Conservation (phyloP, 2,797 vertebrate genomes). For the Saxicola maurus region DNA sequence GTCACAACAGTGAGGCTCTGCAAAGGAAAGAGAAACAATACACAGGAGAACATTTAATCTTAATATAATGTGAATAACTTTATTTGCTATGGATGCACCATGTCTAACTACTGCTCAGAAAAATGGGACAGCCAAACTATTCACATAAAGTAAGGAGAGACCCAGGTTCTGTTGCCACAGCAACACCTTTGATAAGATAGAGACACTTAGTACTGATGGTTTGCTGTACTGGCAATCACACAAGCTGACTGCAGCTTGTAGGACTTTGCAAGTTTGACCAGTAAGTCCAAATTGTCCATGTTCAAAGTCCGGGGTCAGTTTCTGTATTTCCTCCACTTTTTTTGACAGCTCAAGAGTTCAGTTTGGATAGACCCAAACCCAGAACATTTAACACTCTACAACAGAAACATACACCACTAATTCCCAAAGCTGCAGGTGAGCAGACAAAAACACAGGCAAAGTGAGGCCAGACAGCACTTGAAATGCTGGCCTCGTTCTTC, state of each 20-base stretch:
- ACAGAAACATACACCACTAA: neutral
- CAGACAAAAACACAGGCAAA: neutral
- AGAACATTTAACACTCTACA: neutral
- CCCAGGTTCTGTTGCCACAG: no score
- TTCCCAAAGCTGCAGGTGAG: neutral
- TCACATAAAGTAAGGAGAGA: neutral
- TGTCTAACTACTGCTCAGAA: neutral
- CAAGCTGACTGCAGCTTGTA: neutral
- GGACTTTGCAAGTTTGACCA: neutral
- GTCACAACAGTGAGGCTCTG: constrained; percentile 90
- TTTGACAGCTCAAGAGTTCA: neutral
- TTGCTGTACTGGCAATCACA: neutral
- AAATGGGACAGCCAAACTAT: neutral
- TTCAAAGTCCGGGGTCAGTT: neutral
- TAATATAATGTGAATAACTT: neutral
- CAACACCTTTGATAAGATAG: no score
- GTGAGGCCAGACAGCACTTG: neutral
- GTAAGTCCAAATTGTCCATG: neutral
- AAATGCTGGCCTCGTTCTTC: neutral
- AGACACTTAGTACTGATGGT: no score
- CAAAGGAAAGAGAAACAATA: neutral
- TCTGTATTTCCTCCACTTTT: neutral
- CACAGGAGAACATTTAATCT: neutral
- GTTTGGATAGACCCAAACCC: neutral
- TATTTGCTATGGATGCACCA: neutral